These are phyloP conservation scores for Drosophila seclusa DNA, from an alignment of 2,888 invertebrate genomes.

Conservation along the genomic window DNA sequence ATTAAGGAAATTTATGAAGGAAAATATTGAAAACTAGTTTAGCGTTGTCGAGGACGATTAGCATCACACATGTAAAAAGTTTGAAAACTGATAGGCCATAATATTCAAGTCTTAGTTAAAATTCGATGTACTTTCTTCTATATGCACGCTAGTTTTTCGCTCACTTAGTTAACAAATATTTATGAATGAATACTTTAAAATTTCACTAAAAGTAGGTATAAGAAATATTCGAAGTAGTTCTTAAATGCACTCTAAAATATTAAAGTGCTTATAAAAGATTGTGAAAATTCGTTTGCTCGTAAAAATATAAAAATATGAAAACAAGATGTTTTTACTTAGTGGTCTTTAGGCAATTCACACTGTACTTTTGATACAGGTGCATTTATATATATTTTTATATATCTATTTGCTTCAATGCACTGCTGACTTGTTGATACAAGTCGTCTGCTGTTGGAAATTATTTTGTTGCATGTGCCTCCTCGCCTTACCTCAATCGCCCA, in stretches of 20 bases:
- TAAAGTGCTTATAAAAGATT: neutral
- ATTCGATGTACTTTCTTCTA: too few relatives aligned
- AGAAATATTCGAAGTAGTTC: neutral
- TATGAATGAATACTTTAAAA: neutral
- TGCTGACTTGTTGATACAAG: conserved; percentile 1
- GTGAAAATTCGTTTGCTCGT: neutral
- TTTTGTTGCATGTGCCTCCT: neutral
- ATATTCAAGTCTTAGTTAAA: neutral
- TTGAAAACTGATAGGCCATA: neutral
- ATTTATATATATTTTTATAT: too few relatives aligned
- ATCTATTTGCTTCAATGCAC: conserved; percentile 2
- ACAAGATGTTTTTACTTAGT: too few relatives aligned
- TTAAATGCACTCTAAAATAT: neutral
- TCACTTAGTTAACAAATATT: neutral
- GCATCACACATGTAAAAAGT: neutral
- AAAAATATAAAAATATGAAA: neutral
- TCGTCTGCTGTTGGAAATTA: conserved; percentile 5
- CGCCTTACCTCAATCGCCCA: too few relatives aligned
- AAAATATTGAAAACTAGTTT: neutral
- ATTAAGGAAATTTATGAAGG: neutral
- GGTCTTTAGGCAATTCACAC: neutral
- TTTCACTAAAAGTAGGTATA: neutral
- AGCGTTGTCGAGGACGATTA: neutral
- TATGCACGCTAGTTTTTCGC: neutral
- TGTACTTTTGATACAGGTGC: neutral